Percentiles rank a stretch among this genome's conserved stretches.
phyloP scores from a whole-genome alignment of 2,113 vertebrate species.

The Monarcha castaneiventris region DNA sequence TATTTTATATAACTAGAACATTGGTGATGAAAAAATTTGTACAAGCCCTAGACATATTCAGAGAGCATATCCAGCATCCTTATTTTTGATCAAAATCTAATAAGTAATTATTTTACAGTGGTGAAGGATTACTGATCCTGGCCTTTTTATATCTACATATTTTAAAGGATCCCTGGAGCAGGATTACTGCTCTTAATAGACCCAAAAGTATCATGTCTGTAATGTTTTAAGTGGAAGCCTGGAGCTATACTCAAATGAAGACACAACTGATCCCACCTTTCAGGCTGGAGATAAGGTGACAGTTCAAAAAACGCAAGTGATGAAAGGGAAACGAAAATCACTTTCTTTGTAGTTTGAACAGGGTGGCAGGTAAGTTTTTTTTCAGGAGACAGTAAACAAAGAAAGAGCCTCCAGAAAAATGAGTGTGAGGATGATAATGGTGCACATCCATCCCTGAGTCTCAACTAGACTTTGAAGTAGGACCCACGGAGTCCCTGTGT shows the following conservation, averaged over 20 bases:
- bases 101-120: neutral
- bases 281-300: slow-evolving; percentile 8
- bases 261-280: neutral
- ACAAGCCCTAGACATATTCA: neutral
- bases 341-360: slow-evolving; percentile 16
- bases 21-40: neutral
- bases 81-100: neutral
- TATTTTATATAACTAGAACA: neutral
- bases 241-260: neutral
- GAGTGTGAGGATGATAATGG: neutral
- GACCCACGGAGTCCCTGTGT: neutral
- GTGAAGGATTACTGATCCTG: neutral
- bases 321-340: slow-evolving; percentile 22
- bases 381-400: slow-evolving; percentile 7
- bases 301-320: neutral
- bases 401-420: neutral
- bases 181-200: neutral
- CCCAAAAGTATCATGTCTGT: neutral
- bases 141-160: neutral
- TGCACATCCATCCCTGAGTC: neutral
- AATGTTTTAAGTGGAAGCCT: neutral
- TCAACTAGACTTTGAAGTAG: neutral
- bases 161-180: neutral
- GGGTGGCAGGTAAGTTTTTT: neutral
- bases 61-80: neutral